These are phyloP conservation scores for Acleris sparsana DNA, from an alignment of 2,888 invertebrate genomes.

Conservation along the genomic window DNA sequence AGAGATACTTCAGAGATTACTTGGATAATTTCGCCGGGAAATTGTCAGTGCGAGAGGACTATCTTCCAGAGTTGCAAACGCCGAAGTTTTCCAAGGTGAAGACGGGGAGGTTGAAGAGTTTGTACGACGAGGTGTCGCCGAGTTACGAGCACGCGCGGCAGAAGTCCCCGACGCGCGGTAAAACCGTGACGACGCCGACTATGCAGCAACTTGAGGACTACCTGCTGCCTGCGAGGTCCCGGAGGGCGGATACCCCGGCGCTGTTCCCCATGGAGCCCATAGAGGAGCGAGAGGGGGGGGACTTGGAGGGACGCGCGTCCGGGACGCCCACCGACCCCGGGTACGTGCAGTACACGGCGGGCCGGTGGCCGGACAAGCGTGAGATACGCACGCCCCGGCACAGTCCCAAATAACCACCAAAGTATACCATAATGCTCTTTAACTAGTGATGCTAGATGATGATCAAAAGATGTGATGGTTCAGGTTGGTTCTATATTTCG, in stretches of 20 bases:
- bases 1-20: slow-evolving; percentile 71
- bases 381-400: slow-evolving; percentile 84
- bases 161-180: slow-evolving; percentile 68
- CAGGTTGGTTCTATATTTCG: background rate
- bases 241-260: slow-evolving; percentile 70
- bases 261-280: slow-evolving; percentile 82
- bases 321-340: slow-evolving; percentile 89
- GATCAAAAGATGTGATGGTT: background rate
- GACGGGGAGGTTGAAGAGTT: slow-evolving; percentile 63
- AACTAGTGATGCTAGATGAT: slow-evolving; percentile 16
- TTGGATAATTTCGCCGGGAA: slow-evolving; percentile 68
- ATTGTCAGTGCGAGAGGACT: slow-evolving; percentile 70
- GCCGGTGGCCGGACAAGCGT: slow-evolving; percentile 85
- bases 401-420: slow-evolving; percentile 69
- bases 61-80: slow-evolving; percentile 76
- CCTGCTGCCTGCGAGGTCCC: slow-evolving; percentile 62
- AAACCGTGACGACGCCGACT: slow-evolving; percentile 71
- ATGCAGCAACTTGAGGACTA: slow-evolving; percentile 79
- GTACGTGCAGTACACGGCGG: slow-evolving; percentile 88
- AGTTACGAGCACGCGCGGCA: slow-evolving; percentile 62
- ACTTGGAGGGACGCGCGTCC: slow-evolving; percentile 70
- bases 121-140: slow-evolving; percentile 71
- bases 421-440: slow-evolving; percentile 20
- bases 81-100: slow-evolving; percentile 78
- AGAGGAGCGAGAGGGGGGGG: slow-evolving; percentile 66